Base-by-base conservation (phyloP, 2,113 vertebrate species). In the Herpailurus yagouaroundi region DNA sequence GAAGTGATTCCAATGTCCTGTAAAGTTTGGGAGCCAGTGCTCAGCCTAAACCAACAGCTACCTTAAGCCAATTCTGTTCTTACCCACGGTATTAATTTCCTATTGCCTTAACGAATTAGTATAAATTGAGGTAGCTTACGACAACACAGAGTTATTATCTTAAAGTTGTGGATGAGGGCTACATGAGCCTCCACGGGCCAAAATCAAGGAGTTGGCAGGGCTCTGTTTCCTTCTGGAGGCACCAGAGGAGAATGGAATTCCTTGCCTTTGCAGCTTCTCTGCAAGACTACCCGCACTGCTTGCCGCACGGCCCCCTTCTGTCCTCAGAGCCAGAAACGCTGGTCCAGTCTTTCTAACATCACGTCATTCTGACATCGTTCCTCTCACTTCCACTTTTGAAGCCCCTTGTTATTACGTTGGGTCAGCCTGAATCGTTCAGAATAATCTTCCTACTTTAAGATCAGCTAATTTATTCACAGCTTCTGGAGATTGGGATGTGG, bases 141-240 rank as follows among this genome's bases (percentile, higher is more conserved):
- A 48, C 41, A 33, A 48, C 14, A 48, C 41, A 23, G 41, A 15
- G 25, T 6, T 38, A 31, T 23, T 7, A 19, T 41, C 15, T 23
- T 48, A 4, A 12, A 4, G 57, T 1, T 19, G 29, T 66, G 55
- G 11, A 36, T 2, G 1, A 0, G 25, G 5, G 45, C 15, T 68
- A 33, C 25, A 4, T 6, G 69, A 27, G 25, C 33, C 74, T 87
- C 64, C 16, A 3, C 10, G 25, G 55, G 38, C 25, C 25, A 41
- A 77, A 45, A 60, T 14, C 33, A 48, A 57, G 71, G 52, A 9
- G 5, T 12, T 5, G 18, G 13, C 29, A 36, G 52, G 14, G 23
- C 76, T 38, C 1, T 3, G 50, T 23, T 12, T 57, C 41, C 33
- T 68, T 52, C 16, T n/a, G 41, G 45, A 23, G 16, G 11, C 4